phyloP scores from a whole-genome alignment of 2,888 invertebrate genomes.

The Entomobrya multifasciata region DNA sequence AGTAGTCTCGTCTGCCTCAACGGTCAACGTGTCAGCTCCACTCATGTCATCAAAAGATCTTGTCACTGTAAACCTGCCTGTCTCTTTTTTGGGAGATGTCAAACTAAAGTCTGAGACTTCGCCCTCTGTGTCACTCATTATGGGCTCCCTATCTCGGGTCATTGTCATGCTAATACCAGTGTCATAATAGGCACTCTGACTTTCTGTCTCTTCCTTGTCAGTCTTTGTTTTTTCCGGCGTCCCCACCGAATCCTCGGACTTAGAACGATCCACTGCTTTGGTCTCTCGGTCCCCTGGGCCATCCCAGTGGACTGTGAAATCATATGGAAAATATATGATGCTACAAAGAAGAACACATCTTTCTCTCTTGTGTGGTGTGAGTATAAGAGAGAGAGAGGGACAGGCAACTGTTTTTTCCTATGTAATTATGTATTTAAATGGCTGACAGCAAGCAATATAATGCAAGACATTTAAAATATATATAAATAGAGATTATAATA shows the following conservation, averaged over 20 bases:
- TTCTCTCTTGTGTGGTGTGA: conserved; percentile 47
- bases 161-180: conserved; percentile 78
- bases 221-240: conserved; percentile 77
- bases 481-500: conserved; percentile 51
- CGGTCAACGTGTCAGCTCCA: conserved; percentile 75
- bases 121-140: conserved; percentile 78
- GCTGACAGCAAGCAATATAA: conserved; percentile 68
- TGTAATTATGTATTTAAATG: conserved; percentile 30
- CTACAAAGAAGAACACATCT: conserved; percentile 60
- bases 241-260: conserved; percentile 78
- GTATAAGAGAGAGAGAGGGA: conserved; percentile 55
- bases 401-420: conserved; percentile 44
- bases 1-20: conserved; percentile 68
- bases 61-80: conserved; percentile 69
- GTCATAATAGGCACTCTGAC: conserved; percentile 78
- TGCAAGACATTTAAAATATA: conserved; percentile 60
- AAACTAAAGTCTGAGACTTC: conserved; percentile 78
- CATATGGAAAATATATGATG: conserved; percentile 71
- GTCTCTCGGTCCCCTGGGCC: conserved; percentile 78
- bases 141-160: conserved; percentile 76
- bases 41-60: conserved; percentile 76
- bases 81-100: conserved; percentile 78
- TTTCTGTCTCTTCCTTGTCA: conserved; percentile 78
- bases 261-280: conserved; percentile 78
- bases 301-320: conserved; percentile 80